A percentile compares a stretch with the other conserved stretches of the same genome.
Evolutionary conservation across 2,797 vertebrate species (phyloP).

Genomic region (Pipistrellus pygmaeus): DNA sequence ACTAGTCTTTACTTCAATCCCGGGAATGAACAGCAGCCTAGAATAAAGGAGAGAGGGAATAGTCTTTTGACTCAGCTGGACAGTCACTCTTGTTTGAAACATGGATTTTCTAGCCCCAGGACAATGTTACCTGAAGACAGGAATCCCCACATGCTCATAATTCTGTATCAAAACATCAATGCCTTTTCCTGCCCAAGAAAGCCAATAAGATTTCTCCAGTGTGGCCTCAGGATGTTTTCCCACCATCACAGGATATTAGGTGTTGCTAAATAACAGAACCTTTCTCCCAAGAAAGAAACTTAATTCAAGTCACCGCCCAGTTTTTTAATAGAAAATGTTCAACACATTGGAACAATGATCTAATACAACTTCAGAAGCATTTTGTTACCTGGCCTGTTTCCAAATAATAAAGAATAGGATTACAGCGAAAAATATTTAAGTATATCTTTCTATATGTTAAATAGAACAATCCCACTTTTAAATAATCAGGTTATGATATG

Average conservation of each 20-base stretch:
- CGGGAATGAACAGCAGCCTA: not conserved
- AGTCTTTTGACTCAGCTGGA: not conserved
- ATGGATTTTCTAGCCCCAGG: conserved; percentile 1
- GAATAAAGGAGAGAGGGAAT: not conserved
- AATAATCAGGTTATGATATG: conserved; percentile 7
- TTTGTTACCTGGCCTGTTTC: conserved; percentile 43
- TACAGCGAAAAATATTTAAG: conserved; percentile 33
- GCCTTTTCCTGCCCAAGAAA: conserved; percentile 29
- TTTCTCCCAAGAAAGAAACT: conserved; percentile 58
- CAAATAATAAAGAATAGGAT: conserved; percentile 7
- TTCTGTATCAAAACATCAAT: conserved; percentile 24
- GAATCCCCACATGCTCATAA: conserved; percentile 54
- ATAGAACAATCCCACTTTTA: not conserved
- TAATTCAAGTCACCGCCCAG: conserved; percentile 63
- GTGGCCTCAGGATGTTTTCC: conserved; percentile 33
- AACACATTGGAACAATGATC: conserved; percentile 36
- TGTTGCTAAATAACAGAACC: conserved; percentile 75
- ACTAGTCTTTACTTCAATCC: not conserved
- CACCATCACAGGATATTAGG: conserved; percentile 35
- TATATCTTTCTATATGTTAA: not conserved
- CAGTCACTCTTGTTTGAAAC: conserved; percentile 2
- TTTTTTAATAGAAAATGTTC: conserved; percentile 66
- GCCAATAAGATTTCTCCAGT: conserved; percentile 23
- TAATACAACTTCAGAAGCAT: conserved; percentile 7
- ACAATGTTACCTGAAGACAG: conserved; percentile 34